A percentile compares a stretch with the other conserved stretches of the same genome.
Evolutionary conservation across 2,113 vertebrate species (phyloP).

Genomic region (Phyllostomus hastatus): DNA sequence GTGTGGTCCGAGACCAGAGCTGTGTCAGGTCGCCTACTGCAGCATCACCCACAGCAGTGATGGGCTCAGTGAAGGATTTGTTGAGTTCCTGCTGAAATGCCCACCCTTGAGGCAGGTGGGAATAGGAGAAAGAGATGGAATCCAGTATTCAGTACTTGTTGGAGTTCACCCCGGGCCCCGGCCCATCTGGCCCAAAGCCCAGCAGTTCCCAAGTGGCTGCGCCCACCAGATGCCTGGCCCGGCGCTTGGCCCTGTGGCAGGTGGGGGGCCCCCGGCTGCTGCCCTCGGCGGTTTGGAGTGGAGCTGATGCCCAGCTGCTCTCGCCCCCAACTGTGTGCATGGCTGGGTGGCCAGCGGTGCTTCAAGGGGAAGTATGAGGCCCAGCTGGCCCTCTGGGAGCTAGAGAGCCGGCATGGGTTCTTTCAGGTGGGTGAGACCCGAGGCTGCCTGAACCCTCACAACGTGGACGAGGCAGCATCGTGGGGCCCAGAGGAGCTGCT

Average conservation of each 20-base stretch:
- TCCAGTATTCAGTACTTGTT: not conserved
- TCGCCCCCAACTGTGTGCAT: rapidly evolving
- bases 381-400: not conserved
- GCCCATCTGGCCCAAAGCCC: not conserved
- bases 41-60: not conserved
- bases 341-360: not conserved
- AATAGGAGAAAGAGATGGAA: not conserved
- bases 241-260: not conserved
- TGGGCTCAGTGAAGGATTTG: not conserved
- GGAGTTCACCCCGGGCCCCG: not conserved
- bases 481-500: not conserved
- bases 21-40: not conserved
- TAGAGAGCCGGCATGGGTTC: rapidly evolving
- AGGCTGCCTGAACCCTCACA: not conserved
- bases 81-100: not conserved
- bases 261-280: too few species aligned
- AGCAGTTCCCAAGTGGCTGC: not conserved
- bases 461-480: rapidly evolving
- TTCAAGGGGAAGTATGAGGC: too few species aligned
- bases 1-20: not conserved
- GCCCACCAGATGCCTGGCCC: not conserved
- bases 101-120: not conserved
- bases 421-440: not conserved
- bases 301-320: not conserved
- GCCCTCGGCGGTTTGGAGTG: not conserved